Conservation (phyloP, 2,888 invertebrate species). For the Zygaena filipendulae region DNA sequence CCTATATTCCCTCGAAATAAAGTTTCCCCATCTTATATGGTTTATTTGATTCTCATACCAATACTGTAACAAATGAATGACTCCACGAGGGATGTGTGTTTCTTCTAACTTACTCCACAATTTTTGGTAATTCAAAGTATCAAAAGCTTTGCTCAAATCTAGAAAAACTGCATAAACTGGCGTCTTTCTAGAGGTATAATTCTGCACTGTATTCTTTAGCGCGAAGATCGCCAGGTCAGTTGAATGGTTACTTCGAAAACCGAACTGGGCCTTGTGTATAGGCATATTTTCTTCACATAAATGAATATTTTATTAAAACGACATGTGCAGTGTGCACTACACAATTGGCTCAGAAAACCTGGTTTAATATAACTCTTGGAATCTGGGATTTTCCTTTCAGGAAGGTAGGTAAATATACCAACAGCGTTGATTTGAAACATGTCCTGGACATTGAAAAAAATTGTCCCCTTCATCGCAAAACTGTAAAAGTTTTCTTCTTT, state of each 20-base stretch:
- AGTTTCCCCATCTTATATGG: conserved; percentile 1
- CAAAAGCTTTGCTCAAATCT: conserved; percentile 3
- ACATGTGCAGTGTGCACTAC: too few species aligned
- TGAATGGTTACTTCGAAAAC: conserved; percentile 1
- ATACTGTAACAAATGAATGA: conserved; percentile 1
- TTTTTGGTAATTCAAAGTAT: conserved; percentile 2
- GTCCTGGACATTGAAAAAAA: too few species aligned
- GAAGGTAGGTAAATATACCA: too few species aligned
- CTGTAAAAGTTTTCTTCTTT: too few species aligned
- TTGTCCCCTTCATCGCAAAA: too few species aligned
- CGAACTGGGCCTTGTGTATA: conserved; percentile 1
- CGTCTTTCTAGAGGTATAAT: neutral
- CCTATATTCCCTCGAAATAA: neutral
- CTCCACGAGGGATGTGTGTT: neutral
- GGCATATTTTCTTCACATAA: too few species aligned
- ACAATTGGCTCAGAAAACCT: too few species aligned
- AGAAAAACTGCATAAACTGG: conserved; percentile 1
- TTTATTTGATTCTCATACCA: conserved; percentile 5
- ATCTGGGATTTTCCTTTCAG: too few species aligned
- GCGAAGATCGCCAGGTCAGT: conserved; percentile 3
- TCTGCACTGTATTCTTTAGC: neutral
- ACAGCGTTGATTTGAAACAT: too few species aligned
- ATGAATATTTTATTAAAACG: too few species aligned
- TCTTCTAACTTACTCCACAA: conserved; percentile 2
- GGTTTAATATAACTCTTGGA: too few species aligned